These are phyloP conservation scores for Adelosebastes latens DNA, from an alignment of 2,797 vertebrate species.

Conservation along the genomic window DNA sequence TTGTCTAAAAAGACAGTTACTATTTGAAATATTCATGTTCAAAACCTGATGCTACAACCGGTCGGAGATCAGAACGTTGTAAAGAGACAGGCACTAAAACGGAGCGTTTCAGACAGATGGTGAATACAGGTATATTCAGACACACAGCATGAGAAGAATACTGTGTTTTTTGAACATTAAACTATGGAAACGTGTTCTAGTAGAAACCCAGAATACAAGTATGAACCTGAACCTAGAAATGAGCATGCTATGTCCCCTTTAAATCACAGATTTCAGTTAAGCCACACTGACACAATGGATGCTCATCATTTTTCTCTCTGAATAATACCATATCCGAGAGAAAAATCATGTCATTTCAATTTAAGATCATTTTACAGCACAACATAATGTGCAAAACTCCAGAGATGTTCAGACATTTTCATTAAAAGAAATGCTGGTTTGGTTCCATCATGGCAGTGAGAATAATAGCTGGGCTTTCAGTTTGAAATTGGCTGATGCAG, in stretches of 20 bases:
- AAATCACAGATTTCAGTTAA: too few relatives aligned
- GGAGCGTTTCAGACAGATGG: too few relatives aligned
- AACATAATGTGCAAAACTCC: neutral
- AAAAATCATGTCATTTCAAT: neutral
- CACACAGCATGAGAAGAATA: too few relatives aligned
- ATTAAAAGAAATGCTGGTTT: neutral
- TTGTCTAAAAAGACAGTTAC: neutral
- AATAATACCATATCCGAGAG: neutral
- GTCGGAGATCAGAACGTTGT: neutral
- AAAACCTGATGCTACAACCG: neutral
- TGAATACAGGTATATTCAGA: too few relatives aligned
- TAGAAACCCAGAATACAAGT: too few relatives aligned
- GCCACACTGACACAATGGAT: neutral
- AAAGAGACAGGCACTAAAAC: too few relatives aligned
- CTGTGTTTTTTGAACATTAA: too few relatives aligned
- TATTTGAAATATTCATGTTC: neutral
- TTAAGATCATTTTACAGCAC: neutral
- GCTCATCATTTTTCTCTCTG: neutral
- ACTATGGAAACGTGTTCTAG: too few relatives aligned
- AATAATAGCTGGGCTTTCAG: constrained; percentile 38
- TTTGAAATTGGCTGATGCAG: constrained; percentile 47
- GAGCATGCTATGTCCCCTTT: too few relatives aligned
- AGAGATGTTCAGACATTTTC: neutral
- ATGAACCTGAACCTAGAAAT: too few relatives aligned
- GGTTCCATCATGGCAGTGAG: neutral